Evolutionary conservation across 2,797 vertebrate species (phyloP).

Genomic region (Eurystomus glaucurus): DNA sequence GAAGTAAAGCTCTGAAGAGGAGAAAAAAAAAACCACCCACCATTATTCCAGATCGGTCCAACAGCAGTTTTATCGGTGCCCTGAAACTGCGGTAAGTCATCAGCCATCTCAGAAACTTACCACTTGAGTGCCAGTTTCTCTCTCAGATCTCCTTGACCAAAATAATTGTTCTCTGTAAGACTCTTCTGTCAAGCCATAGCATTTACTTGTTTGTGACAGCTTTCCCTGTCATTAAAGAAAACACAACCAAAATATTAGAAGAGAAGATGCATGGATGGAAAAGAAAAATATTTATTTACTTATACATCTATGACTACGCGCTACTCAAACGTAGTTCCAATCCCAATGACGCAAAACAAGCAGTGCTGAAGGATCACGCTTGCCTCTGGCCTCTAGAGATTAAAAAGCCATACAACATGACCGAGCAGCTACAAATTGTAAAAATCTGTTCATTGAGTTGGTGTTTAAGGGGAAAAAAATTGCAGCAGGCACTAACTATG

Average conservation of each 20-base stretch:
- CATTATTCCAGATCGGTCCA: background rate
- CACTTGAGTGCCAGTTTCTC: background rate
- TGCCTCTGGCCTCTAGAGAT: constrained; percentile 55
- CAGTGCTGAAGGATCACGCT: background rate
- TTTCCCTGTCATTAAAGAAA: background rate
- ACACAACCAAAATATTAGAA: background rate
- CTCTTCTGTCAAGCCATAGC: background rate
- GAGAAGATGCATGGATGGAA: background rate
- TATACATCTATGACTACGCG: background rate
- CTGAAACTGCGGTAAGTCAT: constrained; percentile 19
- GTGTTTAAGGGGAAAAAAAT: background rate
- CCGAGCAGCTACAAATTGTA: constrained; percentile 1
- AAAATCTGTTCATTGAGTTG: constrained; percentile 12
- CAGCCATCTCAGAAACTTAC: background rate
- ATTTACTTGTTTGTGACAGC: background rate
- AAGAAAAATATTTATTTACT: background rate
- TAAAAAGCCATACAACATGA: constrained; percentile 40
- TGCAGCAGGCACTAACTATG: background rate
- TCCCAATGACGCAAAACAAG: background rate
- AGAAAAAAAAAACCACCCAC: background rate
- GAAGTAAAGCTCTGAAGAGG: background rate
- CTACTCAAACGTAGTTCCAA: constrained; percentile 2
- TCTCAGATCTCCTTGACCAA: background rate
- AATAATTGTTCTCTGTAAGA: background rate
- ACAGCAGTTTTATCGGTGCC: background rate